Evolutionary conservation across 2,888 invertebrate species (phyloP).

Genomic region (Phlogophora meticulosa): DNA sequence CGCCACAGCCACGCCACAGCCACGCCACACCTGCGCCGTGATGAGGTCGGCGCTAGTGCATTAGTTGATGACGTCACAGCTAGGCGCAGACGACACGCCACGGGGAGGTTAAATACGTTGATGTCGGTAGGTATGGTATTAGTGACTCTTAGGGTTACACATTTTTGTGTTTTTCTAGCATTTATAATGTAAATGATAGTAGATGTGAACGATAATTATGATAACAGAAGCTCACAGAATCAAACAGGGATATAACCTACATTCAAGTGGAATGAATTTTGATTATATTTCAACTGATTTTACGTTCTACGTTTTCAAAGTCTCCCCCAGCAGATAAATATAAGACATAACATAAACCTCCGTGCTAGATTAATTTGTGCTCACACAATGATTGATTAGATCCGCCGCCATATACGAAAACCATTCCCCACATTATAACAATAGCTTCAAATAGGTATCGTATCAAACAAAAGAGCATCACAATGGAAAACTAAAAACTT

Average conservation of each 20-base stretch:
- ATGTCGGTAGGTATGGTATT: slow-evolving; percentile 9
- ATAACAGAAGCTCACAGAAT: too few relatives aligned
- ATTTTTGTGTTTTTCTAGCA: background rate
- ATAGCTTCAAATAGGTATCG: slow-evolving; percentile 79
- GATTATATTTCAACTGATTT: too few relatives aligned
- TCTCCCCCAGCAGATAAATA: background rate
- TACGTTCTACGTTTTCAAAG: too few relatives aligned
- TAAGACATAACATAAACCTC: too few relatives aligned
- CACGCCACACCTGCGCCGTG: slow-evolving; percentile 71
- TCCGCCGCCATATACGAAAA: slow-evolving; percentile 34
- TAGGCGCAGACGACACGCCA: slow-evolving; percentile 60
- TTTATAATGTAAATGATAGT: background rate
- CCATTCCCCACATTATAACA: slow-evolving; percentile 76
- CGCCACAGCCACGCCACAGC: slow-evolving; percentile 49
- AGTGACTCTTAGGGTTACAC: background rate
- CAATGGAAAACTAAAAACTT: slow-evolving; percentile 86
- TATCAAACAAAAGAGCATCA: slow-evolving; percentile 87
- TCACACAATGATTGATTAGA: slow-evolving; percentile 36
- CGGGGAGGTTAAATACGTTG: slow-evolving; percentile 29
- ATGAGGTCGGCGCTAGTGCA: slow-evolving; percentile 85
- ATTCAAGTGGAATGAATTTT: too few relatives aligned
- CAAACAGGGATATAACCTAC: too few relatives aligned
- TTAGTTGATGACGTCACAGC: slow-evolving; percentile 87
- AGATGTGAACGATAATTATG: too few relatives aligned
- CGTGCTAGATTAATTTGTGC: background rate